These are phyloP conservation scores for Solea solea DNA, from an alignment of 2,113 vertebrate species.

Conservation along the genomic window DNA sequence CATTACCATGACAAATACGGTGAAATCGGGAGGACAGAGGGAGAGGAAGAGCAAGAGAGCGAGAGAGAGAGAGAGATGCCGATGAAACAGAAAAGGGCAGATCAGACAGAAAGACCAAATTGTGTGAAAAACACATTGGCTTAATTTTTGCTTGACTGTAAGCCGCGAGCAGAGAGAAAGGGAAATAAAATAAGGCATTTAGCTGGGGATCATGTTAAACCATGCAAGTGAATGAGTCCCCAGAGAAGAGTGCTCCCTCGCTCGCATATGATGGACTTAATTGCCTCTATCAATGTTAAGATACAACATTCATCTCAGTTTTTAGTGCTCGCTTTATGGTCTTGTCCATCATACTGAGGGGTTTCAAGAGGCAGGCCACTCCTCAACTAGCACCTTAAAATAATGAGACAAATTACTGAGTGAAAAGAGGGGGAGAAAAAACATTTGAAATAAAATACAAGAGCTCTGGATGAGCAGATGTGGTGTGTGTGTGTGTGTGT, in stretches of 20 bases:
- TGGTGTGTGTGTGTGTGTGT: constrained; percentile 21
- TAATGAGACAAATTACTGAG: constrained; percentile 62
- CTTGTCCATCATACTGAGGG: constrained; percentile 68
- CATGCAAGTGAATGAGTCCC: constrained; percentile 75
- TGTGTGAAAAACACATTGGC: constrained; percentile 47
- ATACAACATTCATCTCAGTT: constrained; percentile 75
- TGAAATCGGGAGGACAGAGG: constrained; percentile 33
- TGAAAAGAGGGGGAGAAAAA: neutral
- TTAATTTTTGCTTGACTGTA: constrained; percentile 62
- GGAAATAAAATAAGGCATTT: constrained; percentile 74
- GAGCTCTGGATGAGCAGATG: constrained; percentile 24
- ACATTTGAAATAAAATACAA: constrained; percentile 16
- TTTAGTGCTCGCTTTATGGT: constrained; percentile 73
- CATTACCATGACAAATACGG: constrained; percentile 70
- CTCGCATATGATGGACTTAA: constrained; percentile 76
- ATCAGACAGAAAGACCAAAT: constrained; percentile 63
- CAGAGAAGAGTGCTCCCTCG: constrained; percentile 64
- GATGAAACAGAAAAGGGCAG: constrained; percentile 66
- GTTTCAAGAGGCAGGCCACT: constrained; percentile 60
- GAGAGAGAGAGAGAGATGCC: constrained; percentile 32
- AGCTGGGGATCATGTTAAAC: constrained; percentile 73
- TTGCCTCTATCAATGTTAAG: constrained; percentile 78
- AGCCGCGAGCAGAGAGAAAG: constrained; percentile 58
- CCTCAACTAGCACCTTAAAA: constrained; percentile 64
- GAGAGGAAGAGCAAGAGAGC: constrained; percentile 3